Percentiles rank a stretch among this genome's conserved stretches.
Conservation (phyloP, 64 coral and sea anemone species). For the Orbicella faveolata region DNA sequence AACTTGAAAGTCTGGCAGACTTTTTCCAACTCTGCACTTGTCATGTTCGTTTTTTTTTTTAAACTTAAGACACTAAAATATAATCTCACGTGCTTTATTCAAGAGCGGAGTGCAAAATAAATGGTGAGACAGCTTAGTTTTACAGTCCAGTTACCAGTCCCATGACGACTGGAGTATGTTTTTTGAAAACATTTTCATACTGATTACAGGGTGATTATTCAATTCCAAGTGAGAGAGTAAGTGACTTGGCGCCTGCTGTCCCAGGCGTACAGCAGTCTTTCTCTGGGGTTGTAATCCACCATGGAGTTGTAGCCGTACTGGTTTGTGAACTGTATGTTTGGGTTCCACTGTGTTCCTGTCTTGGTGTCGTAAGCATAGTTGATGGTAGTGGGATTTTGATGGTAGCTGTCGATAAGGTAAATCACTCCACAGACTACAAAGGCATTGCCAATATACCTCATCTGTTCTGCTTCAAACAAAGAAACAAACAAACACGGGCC, state of each 20-base stretch:
- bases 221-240: conserved; percentile 11
- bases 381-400: conserved; percentile 1
- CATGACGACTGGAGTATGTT: no score
- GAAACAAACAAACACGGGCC: not conserved
- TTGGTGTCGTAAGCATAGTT: conserved; percentile 29
- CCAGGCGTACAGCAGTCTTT: conserved; percentile 15
- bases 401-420: conserved; percentile 13
- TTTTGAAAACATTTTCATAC: no score
- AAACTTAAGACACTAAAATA: no score
- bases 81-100: no score
- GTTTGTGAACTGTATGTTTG: conserved; percentile 20
- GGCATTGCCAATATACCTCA: not conserved
- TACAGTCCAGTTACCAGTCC: no score
- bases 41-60: no score
- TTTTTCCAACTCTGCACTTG: no score
- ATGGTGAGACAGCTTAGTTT: no score
- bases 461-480: not conserved
- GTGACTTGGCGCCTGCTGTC: not conserved
- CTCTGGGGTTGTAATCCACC: conserved; percentile 14
- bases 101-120: no score
- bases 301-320: conserved; percentile 27
- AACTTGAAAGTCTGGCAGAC: no score
- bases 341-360: conserved; percentile 1
- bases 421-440: not conserved
- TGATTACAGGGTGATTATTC: not conserved